Evolutionary conservation across 2,888 invertebrate species (phyloP).

Genomic region (Oligia fasciuncula): DNA sequence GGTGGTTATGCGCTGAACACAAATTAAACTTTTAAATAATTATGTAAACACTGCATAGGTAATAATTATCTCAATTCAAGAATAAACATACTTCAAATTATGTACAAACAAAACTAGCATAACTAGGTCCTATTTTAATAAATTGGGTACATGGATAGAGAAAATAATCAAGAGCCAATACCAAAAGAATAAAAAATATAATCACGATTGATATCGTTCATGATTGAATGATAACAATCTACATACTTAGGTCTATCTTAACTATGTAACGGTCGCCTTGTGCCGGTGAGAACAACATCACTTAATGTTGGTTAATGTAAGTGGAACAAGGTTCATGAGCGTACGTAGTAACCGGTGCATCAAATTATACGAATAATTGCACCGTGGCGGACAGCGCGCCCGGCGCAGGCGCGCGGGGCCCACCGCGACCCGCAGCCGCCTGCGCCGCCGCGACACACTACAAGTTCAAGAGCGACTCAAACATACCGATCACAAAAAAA

Average conservation of each 20-base stretch:
- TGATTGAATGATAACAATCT: conserved; percentile 49
- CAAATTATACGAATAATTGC: conserved; percentile 80
- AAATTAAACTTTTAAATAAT: conserved; percentile 73
- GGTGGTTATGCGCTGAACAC: conserved; percentile 74
- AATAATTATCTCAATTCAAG: conserved; percentile 37
- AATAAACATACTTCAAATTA: conserved; percentile 9
- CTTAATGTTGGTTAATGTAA: conserved; percentile 83
- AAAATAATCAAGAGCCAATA: conserved; percentile 14
- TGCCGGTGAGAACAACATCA: conserved; percentile 77
- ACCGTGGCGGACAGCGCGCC: conserved; percentile 64
- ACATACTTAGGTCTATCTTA: conserved; percentile 31
- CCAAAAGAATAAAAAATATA: conserved; percentile 34
- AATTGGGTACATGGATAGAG: background rate
- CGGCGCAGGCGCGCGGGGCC: conserved; percentile 41
- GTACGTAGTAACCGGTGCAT: conserved; percentile 81
- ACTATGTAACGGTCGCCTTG: conserved; percentile 79
- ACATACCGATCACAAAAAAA: conserved; percentile 79
- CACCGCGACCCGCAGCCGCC: conserved; percentile 53
- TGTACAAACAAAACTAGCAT: conserved; percentile 3
- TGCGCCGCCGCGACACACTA: conserved; percentile 74
- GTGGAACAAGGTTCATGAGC: conserved; percentile 88
- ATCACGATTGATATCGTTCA: conserved; percentile 52
- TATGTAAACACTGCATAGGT: conserved; percentile 59
- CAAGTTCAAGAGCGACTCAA: conserved; percentile 85
- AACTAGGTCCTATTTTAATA: background rate